Evolutionary conservation across 2,888 invertebrate species (phyloP), one percentile per base, ranked within the genome.

Genomic region (Cryptocephalus primarius): DNA sequence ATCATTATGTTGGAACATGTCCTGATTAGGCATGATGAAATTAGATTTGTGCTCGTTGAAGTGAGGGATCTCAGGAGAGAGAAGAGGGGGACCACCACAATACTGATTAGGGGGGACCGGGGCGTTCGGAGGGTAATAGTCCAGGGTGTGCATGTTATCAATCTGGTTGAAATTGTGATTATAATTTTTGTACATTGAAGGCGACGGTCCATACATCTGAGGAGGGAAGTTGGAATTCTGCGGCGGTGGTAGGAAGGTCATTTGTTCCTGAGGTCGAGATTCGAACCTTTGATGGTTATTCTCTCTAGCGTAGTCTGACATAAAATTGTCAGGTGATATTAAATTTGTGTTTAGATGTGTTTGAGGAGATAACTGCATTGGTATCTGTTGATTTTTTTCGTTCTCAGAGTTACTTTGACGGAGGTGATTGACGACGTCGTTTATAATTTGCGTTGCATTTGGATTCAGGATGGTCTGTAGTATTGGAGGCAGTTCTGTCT

Each of bases 381-480:
- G 43, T 13, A 13, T 13, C 22, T 10, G 13, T 9, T 11, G 13
- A 11, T 33, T 33, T 8, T 33, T 33, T 34, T 31, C 36, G 14
- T 12, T 40, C 13, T 53, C 53, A 8, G 34, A 40, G 8, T 45
- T 43, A 31, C 40, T 32, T 9, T 46, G 40, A 38, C 44, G 43
- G 8, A 55, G 46, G 38, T 55, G 54, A 32, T 43, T 54, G 9
- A 57, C 55, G 1, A 57, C 56, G 12, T 48, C 49, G 40, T 56
- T 54, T 12, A 56, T 49, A 1, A 56, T 33, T 8, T 52, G 49
- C 0, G 53, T 52, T 3, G 53, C 52, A 39, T 49, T 49, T 0
- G 56, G 57, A 44, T 54, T 55, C 36, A 50, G n/a, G 11, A 48
- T 48, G n/a, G 33, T 44, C 34, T 48, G 45, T 6, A 48, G 11